These are phyloP conservation scores for Brevimyrus niger DNA, from an alignment of 2,113 vertebrate genomes.

Conservation along the genomic window DNA sequence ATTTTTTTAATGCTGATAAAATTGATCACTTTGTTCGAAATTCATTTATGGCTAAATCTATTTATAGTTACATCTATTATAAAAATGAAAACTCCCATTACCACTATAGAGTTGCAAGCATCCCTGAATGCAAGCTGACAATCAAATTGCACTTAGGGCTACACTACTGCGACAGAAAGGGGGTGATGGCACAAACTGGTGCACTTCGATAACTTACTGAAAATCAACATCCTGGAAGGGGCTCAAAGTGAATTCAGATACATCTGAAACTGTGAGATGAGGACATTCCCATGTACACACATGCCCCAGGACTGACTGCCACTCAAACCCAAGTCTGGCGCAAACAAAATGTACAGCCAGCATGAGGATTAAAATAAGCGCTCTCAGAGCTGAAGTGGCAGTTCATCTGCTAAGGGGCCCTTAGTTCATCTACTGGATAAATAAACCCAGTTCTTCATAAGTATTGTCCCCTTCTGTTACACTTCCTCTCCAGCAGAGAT, in stretches of 20 bases:
- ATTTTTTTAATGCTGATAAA: neutral
- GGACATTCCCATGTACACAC: constrained; percentile 65
- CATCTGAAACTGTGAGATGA: constrained; percentile 60
- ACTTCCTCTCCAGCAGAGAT: neutral
- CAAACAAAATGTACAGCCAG: constrained; percentile 24
- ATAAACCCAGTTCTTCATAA: neutral
- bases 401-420: constrained; percentile 15
- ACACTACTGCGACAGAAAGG: neutral
- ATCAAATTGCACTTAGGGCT: neutral
- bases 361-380: constrained; percentile 27
- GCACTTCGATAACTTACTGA: constrained; percentile 4
- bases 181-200: neutral
- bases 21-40: neutral
- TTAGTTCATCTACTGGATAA: neutral
- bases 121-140: neutral
- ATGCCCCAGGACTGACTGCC: constrained; percentile 33
- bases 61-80: neutral
- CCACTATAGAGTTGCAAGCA: neutral
- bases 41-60: neutral
- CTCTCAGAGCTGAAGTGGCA: constrained; percentile 4
- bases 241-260: constrained; percentile 64
- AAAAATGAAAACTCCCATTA: neutral
- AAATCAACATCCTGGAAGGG: constrained; percentile 49
- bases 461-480: neutral
- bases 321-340: constrained; percentile 14